Conservation (phyloP, 2,888 invertebrate species). For the Ctenicera cuprea region DNA sequence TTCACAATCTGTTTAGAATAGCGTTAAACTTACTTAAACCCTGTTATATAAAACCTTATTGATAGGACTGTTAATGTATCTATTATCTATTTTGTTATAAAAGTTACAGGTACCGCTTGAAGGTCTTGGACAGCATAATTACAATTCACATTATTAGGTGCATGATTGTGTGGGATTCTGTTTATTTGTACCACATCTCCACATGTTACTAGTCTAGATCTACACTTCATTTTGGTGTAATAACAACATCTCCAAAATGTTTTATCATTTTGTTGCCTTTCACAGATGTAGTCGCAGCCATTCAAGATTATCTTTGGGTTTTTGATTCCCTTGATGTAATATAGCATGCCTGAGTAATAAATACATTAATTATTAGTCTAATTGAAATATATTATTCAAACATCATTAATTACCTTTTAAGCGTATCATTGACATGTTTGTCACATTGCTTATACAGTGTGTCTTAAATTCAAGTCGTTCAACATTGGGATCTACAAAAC, state of each 20-base stretch:
- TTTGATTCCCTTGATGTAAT: conserved; percentile 53
- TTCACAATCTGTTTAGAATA: too few relatives aligned
- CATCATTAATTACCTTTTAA: background rate
- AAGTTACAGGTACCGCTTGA: background rate
- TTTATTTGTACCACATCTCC: conserved; percentile 47
- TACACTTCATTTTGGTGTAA: conserved; percentile 59
- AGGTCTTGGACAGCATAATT: background rate
- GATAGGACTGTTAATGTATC: too few relatives aligned
- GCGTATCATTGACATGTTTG: background rate
- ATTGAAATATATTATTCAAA: background rate
- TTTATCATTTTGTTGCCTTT: conserved; percentile 51
- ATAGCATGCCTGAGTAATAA: conserved; percentile 51
- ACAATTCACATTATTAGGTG: background rate
- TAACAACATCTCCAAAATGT: conserved; percentile 64
- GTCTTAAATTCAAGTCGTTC: too few relatives aligned
- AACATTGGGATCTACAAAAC: too few relatives aligned
- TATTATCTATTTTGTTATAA: background rate
- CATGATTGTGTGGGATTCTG: conserved; percentile 29
- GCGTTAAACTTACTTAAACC: too few relatives aligned
- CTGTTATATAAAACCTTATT: too few relatives aligned
- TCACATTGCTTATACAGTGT: background rate
- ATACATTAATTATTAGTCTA: conserved; percentile 23
- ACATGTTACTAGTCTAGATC: conserved; percentile 52
- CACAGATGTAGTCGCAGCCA: conserved; percentile 50
- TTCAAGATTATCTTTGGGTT: conserved; percentile 55